Base-by-base conservation (phyloP, 64 coral and sea anemone genomes). In the Platygyra sinensis region DNA sequence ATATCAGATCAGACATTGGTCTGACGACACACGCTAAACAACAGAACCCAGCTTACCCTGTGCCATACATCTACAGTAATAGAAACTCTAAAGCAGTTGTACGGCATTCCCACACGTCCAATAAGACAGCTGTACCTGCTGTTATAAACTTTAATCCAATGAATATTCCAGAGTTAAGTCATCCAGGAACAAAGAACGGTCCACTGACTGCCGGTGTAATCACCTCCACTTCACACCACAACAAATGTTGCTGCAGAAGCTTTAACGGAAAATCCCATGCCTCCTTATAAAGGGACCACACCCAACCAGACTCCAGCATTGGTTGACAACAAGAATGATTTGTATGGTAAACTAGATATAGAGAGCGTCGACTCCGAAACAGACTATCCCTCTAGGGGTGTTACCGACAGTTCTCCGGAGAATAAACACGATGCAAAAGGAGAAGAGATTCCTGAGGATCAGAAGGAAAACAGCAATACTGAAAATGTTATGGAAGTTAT, bases 91-190 rank as follows among this genome's bases (percentile, higher is more conserved):
- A 71, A 29, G 62, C 18, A 30, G 42, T 2, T 22, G 17, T 25
- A 12, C 62, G 24, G 38, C 11, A 85, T 49, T 49, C 81, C 16
- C 63, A 1, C 39, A 15, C 32, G 2, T 63, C 10, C 20, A 85
- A 50, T 16, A 85, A 69, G 5, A 67, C 90, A 17, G 93, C 95
- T 27, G 24, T 25, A 2, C 67, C 95, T 13, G 86, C 95, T 18
- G 89, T 97, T n/a, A 93, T 97, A 31, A 97, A 88, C 77, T 87
- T 92, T 29, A 91, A 88, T 73, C 90, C 94, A 46, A 86, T 85
- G 65, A 84, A 78, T 31, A 83, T 97, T 17, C 95, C 95, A 16
- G 76, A 88, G 0, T 38, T 80, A 19, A 72, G 62, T 67, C 95
- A 72, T 12, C 82, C 88, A 54, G 95, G 82, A 80, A 91, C 95